These are phyloP conservation scores for Siniperca knerii DNA, from an alignment of 2,113 vertebrate genomes.

Conservation along the genomic window DNA sequence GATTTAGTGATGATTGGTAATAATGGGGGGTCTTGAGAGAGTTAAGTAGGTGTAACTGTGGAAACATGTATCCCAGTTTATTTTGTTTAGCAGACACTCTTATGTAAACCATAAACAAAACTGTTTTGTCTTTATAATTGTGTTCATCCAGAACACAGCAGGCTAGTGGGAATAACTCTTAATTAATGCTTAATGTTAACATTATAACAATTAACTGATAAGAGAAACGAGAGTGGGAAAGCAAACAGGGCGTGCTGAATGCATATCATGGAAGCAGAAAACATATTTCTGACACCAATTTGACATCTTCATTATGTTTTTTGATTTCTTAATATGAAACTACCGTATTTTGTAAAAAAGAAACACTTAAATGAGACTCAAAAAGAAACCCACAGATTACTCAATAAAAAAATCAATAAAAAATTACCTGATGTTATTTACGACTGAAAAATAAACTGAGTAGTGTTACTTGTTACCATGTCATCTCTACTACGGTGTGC, in stretches of 20 bases:
- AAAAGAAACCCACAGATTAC: background rate
- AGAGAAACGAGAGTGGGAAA: background rate
- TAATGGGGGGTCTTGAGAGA: background rate
- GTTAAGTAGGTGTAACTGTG: background rate
- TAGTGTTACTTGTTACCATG: conserved; percentile 34
- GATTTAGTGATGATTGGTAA: background rate
- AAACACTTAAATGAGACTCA: background rate
- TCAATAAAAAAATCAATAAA: background rate
- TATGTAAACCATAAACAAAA: background rate
- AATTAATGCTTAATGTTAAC: conserved; percentile 20
- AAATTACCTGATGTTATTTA: conserved; percentile 11
- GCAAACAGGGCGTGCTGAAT: background rate
- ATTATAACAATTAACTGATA: conserved; percentile 14
- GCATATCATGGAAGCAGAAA: background rate
- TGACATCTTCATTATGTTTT: background rate
- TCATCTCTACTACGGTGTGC: conserved; percentile 32
- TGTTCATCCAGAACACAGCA: conserved; percentile 5
- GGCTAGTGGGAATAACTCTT: conserved; percentile 2
- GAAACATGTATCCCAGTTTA: background rate
- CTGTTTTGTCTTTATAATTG: conserved; percentile 1
- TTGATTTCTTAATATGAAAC: background rate
- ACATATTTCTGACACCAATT: background rate
- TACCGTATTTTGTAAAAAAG: background rate
- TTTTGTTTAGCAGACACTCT: background rate
- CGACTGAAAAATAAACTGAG: conserved; percentile 1